phyloP scores from a whole-genome alignment of 2,113 vertebrate genomes.

The Apodemus sylvaticus region DNA sequence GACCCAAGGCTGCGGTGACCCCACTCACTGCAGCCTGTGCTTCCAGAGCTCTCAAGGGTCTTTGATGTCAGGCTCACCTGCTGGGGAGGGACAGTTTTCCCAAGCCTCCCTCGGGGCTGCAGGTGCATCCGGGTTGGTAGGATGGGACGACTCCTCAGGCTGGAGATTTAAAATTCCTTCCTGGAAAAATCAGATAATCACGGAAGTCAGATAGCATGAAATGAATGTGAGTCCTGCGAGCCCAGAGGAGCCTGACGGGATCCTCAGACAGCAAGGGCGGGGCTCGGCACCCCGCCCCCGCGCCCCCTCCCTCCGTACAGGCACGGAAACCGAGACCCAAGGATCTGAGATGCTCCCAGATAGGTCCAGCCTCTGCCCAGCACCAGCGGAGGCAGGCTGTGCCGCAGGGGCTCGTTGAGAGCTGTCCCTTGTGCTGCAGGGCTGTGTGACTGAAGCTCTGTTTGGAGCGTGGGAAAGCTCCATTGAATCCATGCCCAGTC shows the following conservation, averaged over 20 bases:
- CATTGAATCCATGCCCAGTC: not conserved
- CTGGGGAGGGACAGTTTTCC: not conserved
- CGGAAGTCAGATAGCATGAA: slow-evolving; percentile 65
- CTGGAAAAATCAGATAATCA: slow-evolving; percentile 75
- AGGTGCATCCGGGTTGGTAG: not conserved
- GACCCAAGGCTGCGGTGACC: not conserved
- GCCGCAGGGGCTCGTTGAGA: not conserved
- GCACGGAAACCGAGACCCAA: slow-evolving; percentile 40
- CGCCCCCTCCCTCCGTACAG: not conserved
- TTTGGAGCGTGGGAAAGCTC: not conserved
- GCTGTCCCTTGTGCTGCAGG: no score
- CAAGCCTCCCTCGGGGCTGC: not conserved
- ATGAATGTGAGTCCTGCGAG: slow-evolving; percentile 51
- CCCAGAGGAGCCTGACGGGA: not conserved
- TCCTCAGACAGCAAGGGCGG: not conserved
- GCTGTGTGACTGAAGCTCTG: not conserved
- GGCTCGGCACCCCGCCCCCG: not conserved
- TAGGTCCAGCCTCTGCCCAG: not conserved
- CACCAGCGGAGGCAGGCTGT: not conserved
- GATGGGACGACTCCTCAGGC: slow-evolving; percentile 9
- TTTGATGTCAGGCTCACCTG: not conserved
- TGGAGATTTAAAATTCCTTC: slow-evolving; percentile 56
- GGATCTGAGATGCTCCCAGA: not conserved
- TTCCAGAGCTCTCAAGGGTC: not conserved
- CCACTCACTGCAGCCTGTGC: fast-evolving